Evolutionary conservation across 2,113 vertebrate species (phyloP), one percentile per base, ranked within the genome.

Genomic region (Baryphthengus martii): DNA sequence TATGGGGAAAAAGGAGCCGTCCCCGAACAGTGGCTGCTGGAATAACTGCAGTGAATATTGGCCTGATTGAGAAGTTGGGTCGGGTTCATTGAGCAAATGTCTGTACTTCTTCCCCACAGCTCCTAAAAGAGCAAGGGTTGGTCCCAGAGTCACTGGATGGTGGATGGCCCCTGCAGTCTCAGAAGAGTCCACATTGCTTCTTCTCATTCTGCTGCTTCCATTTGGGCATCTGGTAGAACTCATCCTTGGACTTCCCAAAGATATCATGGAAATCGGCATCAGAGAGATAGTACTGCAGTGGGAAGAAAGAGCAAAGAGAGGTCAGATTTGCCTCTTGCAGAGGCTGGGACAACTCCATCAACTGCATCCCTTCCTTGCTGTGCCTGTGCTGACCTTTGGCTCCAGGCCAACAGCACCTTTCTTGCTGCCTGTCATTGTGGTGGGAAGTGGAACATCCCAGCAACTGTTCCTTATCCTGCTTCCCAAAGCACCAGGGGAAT

Each of bases 161-260:
- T 3, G 6, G 42, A 12, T 31, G 70, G 42, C 29, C 50, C 17
- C 55, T 71, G 35, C 6, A 0, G 47, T 75, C 53, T 99, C 97
- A 99, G 98, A 99, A 99, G 71, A 99, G 97, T 72, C 99, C 98
- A 3, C 97, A 96, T 44, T 98, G 98, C 90, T 99, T 98, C 97
- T 99, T 99, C 91, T 99, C 91, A 0, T 98, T 98, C 55, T 96
- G 98, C 96, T 99, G 99, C 73, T 98, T 98, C 99, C 99, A 99
- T 90, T 95, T 98, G n/a, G 99, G 99, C 97, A 99, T 97, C 52
- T 98, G 97, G 85, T 96, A 97, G 96, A 99, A 99, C 70, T 99
- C 98, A 0, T 97, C 20, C 70, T 98, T 99, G 76, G 95, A 97
- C 59, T 98, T 98, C 44, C 99, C 98, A 0, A 99, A 98, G 95